Conservation (phyloP, 1,140 invertebrate genomes). For the Atopsyche davidsoni region DNA sequence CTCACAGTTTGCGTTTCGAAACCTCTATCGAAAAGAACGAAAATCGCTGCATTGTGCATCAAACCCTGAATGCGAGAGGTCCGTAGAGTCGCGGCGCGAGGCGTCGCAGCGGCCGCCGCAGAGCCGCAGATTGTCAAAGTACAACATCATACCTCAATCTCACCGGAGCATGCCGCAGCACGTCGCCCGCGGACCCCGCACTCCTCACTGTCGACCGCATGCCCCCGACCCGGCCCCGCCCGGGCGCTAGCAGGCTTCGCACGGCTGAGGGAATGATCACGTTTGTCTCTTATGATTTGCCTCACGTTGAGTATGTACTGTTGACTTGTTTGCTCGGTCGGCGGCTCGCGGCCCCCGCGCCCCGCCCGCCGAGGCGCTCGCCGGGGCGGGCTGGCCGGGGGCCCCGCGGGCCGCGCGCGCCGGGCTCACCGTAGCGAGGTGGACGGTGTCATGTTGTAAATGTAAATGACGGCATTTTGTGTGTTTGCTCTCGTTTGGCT, state of each 20-base stretch:
- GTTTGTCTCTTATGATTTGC: constrained; percentile 18
- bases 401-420: not conserved
- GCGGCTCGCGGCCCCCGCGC: not conserved
- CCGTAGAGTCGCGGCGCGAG: too few species aligned
- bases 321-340: constrained; percentile 6
- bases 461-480: constrained; percentile 54
- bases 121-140: too few species aligned
- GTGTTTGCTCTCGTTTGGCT: constrained; percentile 50
- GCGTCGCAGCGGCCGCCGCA: too few species aligned
- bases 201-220: constrained; percentile 19
- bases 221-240: constrained; percentile 30
- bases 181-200: constrained; percentile 32
- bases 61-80: constrained; percentile 38
- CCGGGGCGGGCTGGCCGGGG: constrained; percentile 1
- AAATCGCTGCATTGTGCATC: constrained; percentile 51
- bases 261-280: constrained; percentile 29
- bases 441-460: constrained; percentile 29
- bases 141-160: constrained; percentile 28
- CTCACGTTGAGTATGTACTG: too few species aligned
- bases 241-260: constrained; percentile 23
- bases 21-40: constrained; percentile 33
- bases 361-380: not conserved
- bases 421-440: constrained; percentile 25
- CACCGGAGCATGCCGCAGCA: constrained; percentile 37
- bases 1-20: constrained; percentile 17